Evolutionary conservation across 2,113 vertebrate genomes (phyloP).

Genomic region (Galbula dea): DNA sequence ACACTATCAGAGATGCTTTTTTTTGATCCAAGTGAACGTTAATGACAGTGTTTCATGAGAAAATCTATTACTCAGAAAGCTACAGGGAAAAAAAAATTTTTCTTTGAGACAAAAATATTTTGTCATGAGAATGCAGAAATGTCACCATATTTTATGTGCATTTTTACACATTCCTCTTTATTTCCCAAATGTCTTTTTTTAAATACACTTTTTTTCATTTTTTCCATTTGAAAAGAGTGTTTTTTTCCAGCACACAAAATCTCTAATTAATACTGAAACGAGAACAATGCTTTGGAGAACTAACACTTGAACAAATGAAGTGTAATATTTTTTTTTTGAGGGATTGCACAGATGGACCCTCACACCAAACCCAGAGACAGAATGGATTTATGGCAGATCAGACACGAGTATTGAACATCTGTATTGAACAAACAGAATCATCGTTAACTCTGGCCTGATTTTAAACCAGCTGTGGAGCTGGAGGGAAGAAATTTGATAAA

Average conservation of each 20-base stretch:
- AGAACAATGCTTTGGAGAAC: neutral
- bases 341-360: neutral
- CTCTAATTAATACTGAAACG: neutral
- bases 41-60: neutral
- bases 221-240: neutral
- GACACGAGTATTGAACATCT: neutral
- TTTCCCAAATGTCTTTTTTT: neutral
- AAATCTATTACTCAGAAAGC: neutral
- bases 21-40: neutral
- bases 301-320: neutral
- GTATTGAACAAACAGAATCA: neutral
- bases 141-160: accelerated
- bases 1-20: neutral
- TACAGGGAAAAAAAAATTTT: neutral
- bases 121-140: neutral
- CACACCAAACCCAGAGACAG: accelerated
- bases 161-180: neutral
- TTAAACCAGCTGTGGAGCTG: neutral
- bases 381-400: neutral
- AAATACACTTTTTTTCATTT: neutral
- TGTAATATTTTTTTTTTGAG: neutral
- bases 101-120: neutral
- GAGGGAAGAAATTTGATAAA: neutral
- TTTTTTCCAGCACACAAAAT: neutral
- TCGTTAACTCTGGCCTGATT: neutral